A percentile compares a stretch with the other conserved stretches of the same genome.
These are phyloP conservation scores for Prionace glauca DNA, from an alignment of 2,797 vertebrate genomes.

Conservation along the genomic window DNA sequence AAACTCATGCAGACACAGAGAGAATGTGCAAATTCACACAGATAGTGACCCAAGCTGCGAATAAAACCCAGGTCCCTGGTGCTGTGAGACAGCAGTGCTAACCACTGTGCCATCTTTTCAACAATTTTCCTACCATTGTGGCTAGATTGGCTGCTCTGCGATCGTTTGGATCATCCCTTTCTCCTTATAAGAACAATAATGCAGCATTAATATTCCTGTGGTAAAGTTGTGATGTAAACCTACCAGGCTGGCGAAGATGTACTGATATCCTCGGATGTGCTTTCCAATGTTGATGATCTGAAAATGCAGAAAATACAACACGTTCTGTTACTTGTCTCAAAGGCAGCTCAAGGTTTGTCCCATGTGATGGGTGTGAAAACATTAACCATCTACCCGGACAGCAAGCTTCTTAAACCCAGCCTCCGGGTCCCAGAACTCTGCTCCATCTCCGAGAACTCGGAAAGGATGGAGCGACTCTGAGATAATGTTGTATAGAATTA, in stretches of 20 bases:
- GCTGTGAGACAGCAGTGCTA: too few species aligned
- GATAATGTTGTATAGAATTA: too few species aligned
- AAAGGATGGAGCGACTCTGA: not conserved
- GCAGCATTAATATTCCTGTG: too few species aligned
- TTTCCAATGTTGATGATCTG: constrained; percentile 92
- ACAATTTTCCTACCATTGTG: too few species aligned
- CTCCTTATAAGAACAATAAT: too few species aligned
- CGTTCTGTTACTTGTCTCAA: not conserved
- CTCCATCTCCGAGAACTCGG: not conserved
- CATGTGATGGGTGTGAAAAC: not conserved
- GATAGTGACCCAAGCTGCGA: too few species aligned
- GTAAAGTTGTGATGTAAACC: constrained; percentile 49
- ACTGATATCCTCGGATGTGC: constrained; percentile 94
- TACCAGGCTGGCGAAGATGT: constrained; percentile 97
- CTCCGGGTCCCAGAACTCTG: not conserved
- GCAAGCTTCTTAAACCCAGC: not conserved
- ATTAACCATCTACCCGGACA: not conserved
- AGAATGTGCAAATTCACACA: too few species aligned
- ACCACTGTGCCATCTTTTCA: too few species aligned
- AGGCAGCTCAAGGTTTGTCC: not conserved
- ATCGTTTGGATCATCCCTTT: too few species aligned
- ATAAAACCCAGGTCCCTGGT: too few species aligned
- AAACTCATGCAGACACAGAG: too few species aligned
- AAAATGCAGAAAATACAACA: constrained; percentile 45
- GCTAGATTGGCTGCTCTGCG: too few species aligned